A percentile compares a stretch with the other conserved stretches of the same genome.
Evolutionary conservation across 2,888 invertebrate species (phyloP).

Genomic region (Cephus rjabovi): DNA sequence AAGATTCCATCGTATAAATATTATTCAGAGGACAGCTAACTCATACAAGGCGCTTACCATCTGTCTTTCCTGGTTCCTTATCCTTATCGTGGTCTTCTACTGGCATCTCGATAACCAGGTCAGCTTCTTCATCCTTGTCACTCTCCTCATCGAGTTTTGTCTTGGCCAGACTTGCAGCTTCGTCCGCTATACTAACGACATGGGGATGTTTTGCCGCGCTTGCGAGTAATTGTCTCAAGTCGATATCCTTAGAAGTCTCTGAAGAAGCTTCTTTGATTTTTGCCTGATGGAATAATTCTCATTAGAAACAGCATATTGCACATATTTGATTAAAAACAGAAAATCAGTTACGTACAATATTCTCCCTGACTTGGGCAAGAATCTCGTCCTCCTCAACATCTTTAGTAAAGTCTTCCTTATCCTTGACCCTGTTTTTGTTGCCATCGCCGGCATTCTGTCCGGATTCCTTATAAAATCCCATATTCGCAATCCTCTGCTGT

Average conservation of each 20-base stretch:
- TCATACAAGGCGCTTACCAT: constrained; percentile 24
- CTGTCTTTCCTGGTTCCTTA: constrained; percentile 27
- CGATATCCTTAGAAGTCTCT: constrained; percentile 61
- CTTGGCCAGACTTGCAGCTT: constrained; percentile 51
- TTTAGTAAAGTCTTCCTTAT: constrained; percentile 47
- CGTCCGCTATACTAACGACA: constrained; percentile 54
- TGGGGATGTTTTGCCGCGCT: constrained; percentile 45
- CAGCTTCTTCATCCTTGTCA: constrained; percentile 61
- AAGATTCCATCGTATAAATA: constrained; percentile 10
- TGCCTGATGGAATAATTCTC: constrained; percentile 25
- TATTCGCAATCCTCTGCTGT: constrained; percentile 34
- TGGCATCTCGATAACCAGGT: constrained; percentile 58
- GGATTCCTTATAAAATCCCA: constrained; percentile 44
- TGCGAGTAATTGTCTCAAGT: constrained; percentile 63
- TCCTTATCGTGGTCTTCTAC: constrained; percentile 56
- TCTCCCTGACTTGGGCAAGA: constrained; percentile 39
- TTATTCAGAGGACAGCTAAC: not conserved
- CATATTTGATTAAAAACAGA: not conserved
- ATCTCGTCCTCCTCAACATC: constrained; percentile 49
- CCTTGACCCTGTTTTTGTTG: constrained; percentile 29
- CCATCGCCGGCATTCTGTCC: constrained; percentile 17
- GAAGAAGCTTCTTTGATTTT: constrained; percentile 36
- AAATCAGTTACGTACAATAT: constrained; percentile 4
- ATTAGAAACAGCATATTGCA: not conserved
- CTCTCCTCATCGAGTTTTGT: constrained; percentile 61